phyloP scores from a whole-genome alignment of 2,113 vertebrate genomes.

The Sander vitreus region DNA sequence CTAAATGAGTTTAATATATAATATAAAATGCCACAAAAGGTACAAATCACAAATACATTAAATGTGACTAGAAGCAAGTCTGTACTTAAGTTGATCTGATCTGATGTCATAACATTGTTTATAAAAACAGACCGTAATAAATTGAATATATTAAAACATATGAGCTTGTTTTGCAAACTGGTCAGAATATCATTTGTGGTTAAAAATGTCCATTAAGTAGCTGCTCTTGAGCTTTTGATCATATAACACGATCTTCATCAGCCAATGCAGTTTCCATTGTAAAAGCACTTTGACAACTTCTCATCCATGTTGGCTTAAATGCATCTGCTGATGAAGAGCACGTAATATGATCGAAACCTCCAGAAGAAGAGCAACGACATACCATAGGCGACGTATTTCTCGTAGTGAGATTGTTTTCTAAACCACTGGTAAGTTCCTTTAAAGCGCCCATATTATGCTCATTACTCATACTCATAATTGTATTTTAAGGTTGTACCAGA shows the following conservation, averaged over 20 bases:
- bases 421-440: neutral
- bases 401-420: neutral
- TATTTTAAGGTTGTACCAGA: too few species aligned
- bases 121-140: too few species aligned
- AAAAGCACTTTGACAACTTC: too few species aligned
- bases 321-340: neutral
- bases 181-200: too few species aligned
- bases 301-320: too few species aligned
- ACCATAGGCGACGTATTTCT: neutral
- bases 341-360: neutral
- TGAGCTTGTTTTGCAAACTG: neutral
- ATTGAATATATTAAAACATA: neutral
- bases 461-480: too few species aligned
- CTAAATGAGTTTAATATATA: neutral
- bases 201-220: neutral
- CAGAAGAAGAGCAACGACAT: neutral
- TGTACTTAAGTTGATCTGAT: too few species aligned
- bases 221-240: neutral
- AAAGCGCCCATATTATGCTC: too few species aligned
- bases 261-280: neutral
- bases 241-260: too few species aligned
- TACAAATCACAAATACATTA: neutral
- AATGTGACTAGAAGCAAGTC: neutral
- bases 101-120: too few species aligned
- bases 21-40: neutral